Base-by-base conservation (phyloP, 2,888 invertebrate species). In the Chouioia cunea region DNA sequence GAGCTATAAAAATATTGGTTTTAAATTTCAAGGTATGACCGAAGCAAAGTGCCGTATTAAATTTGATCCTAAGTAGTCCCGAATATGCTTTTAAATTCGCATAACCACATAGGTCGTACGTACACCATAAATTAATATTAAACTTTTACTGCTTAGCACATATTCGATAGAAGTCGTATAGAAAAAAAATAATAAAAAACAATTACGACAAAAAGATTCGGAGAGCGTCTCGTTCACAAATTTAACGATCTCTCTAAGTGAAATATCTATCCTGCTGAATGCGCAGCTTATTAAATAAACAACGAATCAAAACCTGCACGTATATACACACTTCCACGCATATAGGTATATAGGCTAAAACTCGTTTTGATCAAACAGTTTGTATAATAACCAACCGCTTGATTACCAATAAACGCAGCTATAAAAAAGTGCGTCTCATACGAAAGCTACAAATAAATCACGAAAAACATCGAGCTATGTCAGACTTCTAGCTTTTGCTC, bases 201-300 rank as follows among this genome's bases (percentile, higher is more conserved):
- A n/a, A n/a, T n/a, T n/a, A n/a, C n/a, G n/a, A n/a, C n/a, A n/a
- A 6, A 6, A 27, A 27, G 18, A 48, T 14, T 15, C 14, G 27
- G 36, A 56, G 63, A 64, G 27, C 6, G 27, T 6, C 27, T 27
- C 27, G 27, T 27, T 27, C 27, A 27, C 27, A 3, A 70, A 54
- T 50, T 70, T 70, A 62, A 70, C 65, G 65, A 70, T 53, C 48
- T 59, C 65, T 50, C 60, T 57, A 56, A 60, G 65, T 65, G 59
- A 64, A 65, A 54, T 70, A 65, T 65, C 53, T 59, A 48, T 59
- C 44, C 48, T 50, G 20, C 27, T 0, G 14, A 12, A 2, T 63
- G 14, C 50, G 53, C 60, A 3, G 27, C 46, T 71, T 66, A 71
- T 71, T 65, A 65, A 70, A 56, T 20, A 57, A 57, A 65, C 44